A percentile compares a stretch with the other conserved stretches of the same genome.
phyloP scores from a whole-genome alignment of 2,888 invertebrate genomes.

The Drosophila borborema region DNA sequence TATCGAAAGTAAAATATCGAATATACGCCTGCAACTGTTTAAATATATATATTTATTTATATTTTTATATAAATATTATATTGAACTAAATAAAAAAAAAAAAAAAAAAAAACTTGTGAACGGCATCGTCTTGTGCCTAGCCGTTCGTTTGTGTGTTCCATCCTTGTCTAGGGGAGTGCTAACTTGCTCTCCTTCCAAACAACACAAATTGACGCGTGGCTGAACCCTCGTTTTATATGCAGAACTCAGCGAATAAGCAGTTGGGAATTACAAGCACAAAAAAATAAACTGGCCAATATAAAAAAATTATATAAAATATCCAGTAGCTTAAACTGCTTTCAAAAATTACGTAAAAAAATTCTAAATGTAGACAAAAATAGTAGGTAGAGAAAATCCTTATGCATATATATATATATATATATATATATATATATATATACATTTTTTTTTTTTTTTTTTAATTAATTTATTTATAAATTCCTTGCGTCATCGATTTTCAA shows the following conservation, averaged over 20 bases:
- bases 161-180: conserved; percentile 99
- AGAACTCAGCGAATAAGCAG: conserved; percentile 43
- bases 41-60: neutral
- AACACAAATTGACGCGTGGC: conserved; percentile 87
- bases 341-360: neutral
- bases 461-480: too few species aligned
- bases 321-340: neutral
- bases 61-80: neutral
- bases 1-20: neutral
- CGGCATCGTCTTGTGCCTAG: conserved; percentile 84
- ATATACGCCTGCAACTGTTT: neutral
- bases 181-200: conserved; percentile 99
- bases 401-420: too few species aligned
- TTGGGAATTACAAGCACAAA: conserved; percentile 70
- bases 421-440: too few species aligned
- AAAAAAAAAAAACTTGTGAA: conserved; percentile 81
- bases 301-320: neutral
- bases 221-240: conserved; percentile 34
- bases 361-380: neutral
- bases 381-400: too few species aligned
- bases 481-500: too few species aligned
- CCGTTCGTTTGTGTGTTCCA: conserved; percentile 89
- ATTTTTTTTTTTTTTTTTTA: too few species aligned
- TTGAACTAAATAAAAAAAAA: neutral
- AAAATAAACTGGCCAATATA: neutral